phyloP scores from a whole-genome alignment of 2,888 invertebrate genomes.

The Aphodius granarius region DNA sequence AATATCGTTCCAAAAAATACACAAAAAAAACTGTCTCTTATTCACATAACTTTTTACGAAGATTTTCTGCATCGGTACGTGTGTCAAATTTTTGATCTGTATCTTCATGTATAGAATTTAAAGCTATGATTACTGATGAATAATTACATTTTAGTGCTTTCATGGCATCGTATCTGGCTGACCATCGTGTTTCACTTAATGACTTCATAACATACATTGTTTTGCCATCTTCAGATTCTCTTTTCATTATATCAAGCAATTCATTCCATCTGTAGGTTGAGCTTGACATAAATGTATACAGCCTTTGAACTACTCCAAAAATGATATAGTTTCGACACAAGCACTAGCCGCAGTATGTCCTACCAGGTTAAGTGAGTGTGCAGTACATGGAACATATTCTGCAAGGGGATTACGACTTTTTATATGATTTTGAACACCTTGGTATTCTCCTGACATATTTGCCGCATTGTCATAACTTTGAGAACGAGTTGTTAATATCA shows the following conservation, averaged over 20 bases:
- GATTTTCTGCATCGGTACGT: not conserved
- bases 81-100: not conserved
- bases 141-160: not conserved
- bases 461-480: slow-evolving; percentile 17
- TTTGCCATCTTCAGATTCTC: not conserved
- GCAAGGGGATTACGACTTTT: slow-evolving; percentile 1
- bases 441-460: slow-evolving; percentile 13
- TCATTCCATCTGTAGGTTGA: slow-evolving; percentile 12
- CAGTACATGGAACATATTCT: slow-evolving; percentile 14
- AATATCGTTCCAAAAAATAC: not conserved
- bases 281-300: slow-evolving; percentile 8
- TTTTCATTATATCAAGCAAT: not conserved
- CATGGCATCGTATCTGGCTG: slow-evolving; percentile 10
- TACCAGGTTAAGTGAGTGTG: slow-evolving; percentile 15
- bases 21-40: not conserved
- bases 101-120: not conserved
- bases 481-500: not conserved
- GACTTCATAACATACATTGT: not conserved
- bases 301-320: slow-evolving; percentile 11
- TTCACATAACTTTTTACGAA: not conserved
- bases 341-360: slow-evolving; percentile 1
- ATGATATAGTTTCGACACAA: not conserved
- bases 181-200: slow-evolving; percentile 14
- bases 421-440: slow-evolving; percentile 10
- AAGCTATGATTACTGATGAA: not conserved